phyloP scores from a whole-genome alignment of 2,113 vertebrate genomes.

The Elanoides forficatus region DNA sequence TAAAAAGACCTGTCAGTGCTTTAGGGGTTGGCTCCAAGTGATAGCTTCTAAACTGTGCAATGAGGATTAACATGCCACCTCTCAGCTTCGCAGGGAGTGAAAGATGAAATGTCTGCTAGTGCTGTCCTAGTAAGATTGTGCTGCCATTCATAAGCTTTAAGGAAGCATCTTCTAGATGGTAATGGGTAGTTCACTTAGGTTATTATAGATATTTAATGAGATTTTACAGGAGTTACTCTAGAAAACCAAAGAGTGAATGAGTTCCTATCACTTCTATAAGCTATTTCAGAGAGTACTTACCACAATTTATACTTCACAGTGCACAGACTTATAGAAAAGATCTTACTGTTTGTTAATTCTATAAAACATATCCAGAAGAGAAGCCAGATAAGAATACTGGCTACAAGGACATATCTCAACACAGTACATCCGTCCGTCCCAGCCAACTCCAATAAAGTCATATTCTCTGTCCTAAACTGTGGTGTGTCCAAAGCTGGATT shows the following conservation, averaged over 20 bases:
- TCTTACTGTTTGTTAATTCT: not conserved
- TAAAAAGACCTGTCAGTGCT: slow-evolving; percentile 1
- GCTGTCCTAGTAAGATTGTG: not conserved
- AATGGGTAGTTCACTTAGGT: not conserved
- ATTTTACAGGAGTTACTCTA: not conserved
- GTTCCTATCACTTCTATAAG: not conserved
- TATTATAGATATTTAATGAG: not conserved
- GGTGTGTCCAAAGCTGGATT: not conserved
- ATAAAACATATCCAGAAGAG: not conserved
- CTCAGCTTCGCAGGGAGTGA: not conserved
- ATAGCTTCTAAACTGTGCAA: not conserved
- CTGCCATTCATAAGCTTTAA: not conserved
- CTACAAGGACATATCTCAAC: not conserved
- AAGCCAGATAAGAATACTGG: not conserved
- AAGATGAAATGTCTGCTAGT: slow-evolving; percentile 21
- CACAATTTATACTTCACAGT: not conserved
- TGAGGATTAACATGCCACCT: not conserved
- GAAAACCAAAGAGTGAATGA: not conserved
- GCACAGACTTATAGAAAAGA: not conserved
- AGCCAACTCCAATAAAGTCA: not conserved
- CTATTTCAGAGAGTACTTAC: not conserved
- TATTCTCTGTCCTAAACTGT: not conserved
- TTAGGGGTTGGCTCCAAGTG: not conserved
- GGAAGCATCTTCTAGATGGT: not conserved
- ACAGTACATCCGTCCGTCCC: not conserved